phyloP scores from a whole-genome alignment of 2,113 vertebrate genomes.

The Pituophis catenifer region DNA sequence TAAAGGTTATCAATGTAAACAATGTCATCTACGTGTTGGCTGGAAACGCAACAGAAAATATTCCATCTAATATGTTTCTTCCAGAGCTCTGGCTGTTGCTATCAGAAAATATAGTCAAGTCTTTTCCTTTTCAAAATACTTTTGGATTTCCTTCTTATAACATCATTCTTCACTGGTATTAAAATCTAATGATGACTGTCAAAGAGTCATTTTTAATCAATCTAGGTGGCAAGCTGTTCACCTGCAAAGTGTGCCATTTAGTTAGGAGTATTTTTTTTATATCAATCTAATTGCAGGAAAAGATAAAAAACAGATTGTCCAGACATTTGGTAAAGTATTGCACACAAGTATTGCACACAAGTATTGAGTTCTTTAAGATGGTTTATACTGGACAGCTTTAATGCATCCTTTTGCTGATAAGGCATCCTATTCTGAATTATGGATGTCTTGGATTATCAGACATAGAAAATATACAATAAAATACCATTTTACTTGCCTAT shows the following conservation, averaged over 20 bases:
- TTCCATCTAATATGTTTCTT: neutral
- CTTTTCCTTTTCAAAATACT: neutral
- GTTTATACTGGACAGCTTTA: neutral
- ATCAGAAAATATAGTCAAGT: neutral
- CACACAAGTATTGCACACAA: neutral
- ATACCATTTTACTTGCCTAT: neutral
- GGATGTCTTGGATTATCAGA: neutral
- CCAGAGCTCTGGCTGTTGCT: neutral
- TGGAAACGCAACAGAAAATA: neutral
- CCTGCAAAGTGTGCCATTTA: neutral
- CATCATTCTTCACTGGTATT: neutral
- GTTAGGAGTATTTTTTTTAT: neutral
- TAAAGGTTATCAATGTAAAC: neutral
- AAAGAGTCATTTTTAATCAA: neutral
- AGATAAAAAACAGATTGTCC: neutral
- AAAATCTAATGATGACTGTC: neutral
- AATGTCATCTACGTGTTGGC: neutral
- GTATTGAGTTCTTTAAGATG: neutral
- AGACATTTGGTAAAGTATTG: neutral
- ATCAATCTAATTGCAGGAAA: neutral
- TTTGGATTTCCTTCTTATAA: neutral
- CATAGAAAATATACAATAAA: neutral
- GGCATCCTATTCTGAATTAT: neutral
- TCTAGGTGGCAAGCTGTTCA: neutral
- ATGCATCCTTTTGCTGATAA: neutral